Conservation (phyloP, 1,140 invertebrate genomes). For the Drosophila pruinosa region DNA sequence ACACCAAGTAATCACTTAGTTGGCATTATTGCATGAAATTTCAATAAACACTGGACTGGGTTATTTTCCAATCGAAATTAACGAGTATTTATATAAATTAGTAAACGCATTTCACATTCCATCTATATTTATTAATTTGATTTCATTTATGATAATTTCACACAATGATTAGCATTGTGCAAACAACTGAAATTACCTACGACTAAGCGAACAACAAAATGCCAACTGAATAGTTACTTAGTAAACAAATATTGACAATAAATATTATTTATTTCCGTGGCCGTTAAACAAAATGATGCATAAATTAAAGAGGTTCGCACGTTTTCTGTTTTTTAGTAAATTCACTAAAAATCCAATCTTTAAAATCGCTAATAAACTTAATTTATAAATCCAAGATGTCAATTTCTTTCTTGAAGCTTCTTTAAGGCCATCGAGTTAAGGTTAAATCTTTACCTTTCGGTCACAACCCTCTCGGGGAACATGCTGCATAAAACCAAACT, state of each 20-base stretch:
- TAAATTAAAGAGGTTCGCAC: not conserved
- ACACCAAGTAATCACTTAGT: constrained; percentile 1
- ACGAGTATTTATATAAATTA: not conserved
- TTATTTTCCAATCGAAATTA: not conserved
- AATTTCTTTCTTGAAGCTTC: not conserved
- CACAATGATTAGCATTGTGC: not conserved
- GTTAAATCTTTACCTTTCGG: constrained; percentile 36
- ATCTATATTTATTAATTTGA: not conserved
- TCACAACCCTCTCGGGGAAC: constrained; percentile 6
- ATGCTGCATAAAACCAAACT: constrained; percentile 52
- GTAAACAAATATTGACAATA: not conserved
- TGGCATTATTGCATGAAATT: not conserved
- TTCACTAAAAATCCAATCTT: not conserved
- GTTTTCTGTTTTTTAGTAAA: too few species aligned
- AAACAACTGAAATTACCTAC: not conserved
- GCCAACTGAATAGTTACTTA: not conserved
- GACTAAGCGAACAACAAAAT: not conserved
- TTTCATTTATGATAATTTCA: not conserved
- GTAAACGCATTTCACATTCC: not conserved
- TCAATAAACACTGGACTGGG: not conserved
- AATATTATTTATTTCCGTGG: not conserved
- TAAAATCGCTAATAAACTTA: not conserved
- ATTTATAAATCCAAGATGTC: not conserved
- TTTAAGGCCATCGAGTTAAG: constrained; percentile 9
- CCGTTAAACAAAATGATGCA: not conserved